Percentiles rank a stretch among this genome's conserved stretches.
Conservation (phyloP, 1,140 invertebrate species). For the Bombus picipes region DNA sequence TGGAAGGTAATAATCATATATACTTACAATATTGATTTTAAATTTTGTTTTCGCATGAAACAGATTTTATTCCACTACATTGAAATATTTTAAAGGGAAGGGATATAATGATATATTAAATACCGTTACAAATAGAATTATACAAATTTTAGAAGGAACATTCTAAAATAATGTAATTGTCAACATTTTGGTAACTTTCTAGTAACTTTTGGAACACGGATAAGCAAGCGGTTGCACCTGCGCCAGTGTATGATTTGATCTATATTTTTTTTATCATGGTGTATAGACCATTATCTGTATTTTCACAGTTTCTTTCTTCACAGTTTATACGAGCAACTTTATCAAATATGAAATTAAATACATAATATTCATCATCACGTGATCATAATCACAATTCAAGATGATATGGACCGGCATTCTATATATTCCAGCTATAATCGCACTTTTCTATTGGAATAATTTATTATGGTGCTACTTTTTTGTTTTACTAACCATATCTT, state of each 20-base stretch:
- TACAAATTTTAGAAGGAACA: not conserved
- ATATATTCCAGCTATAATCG: slow-evolving; percentile 8
- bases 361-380: slow-evolving; percentile 7
- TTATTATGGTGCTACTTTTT: slow-evolving; percentile 74
- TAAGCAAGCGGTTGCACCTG: not conserved
- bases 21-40: too few relatives aligned
- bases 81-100: too few relatives aligned
- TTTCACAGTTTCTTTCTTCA: not conserved
- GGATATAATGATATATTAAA: too few relatives aligned
- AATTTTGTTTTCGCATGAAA: too few relatives aligned
- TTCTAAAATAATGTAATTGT: not conserved
- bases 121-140: not conserved
- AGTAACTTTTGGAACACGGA: not conserved
- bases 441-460: slow-evolving; percentile 60
- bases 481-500: slow-evolving; percentile 74
- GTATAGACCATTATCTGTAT: too few relatives aligned
- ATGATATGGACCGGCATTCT: slow-evolving; percentile 33
- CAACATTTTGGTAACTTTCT: not conserved
- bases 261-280: too few relatives aligned
- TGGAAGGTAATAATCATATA: too few relatives aligned
- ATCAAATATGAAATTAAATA: not conserved
- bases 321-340: not conserved
- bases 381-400: not conserved
- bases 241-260: too few relatives aligned
- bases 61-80: too few relatives aligned